Evolutionary conservation across 2,888 invertebrate species (phyloP), one percentile per base, ranked within the genome.

Genomic region (Apamea monoglypha): DNA sequence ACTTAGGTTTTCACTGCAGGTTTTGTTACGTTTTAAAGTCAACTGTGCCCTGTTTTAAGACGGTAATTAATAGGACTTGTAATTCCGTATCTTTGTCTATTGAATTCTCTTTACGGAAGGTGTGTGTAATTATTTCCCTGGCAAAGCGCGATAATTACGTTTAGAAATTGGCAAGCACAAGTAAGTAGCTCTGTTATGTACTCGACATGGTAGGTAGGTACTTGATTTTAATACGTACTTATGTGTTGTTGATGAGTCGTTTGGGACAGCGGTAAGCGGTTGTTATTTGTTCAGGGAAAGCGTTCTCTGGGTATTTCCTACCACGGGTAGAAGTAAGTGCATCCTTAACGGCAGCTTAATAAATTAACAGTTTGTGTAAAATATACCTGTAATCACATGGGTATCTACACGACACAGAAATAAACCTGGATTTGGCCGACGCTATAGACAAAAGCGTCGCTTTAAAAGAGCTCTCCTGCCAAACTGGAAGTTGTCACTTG

Each of bases 1-100:
- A 59, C n/a, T 72, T 47, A 50, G 59, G 14, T 81, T 81, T 81
- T 40, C 25, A 71, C 50, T 50, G 72, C 29, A 32, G 50, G 21
- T 6, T 73, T 29, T 44, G 7, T 71, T 25, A 47, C 8, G 70
- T 2, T 78, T 10, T 36, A 25, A 70, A 59, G 59, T 40, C 14
- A 25, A 40, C 40, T 25, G 14, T 4, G n/a, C 16, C 6, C 29
- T 14, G n/a, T n/a, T 74, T 53, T 59, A 29, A 69, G 36, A 21
- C 25, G 36, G 72, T 32, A 53, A 64, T 69, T 59, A 18, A 59
- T 40, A 29, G 40, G 36, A 63, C 36, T 10, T 32, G 50, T 25
- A 59, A 72, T 47, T 59, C n/a, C 36, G 44, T 50, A 64, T 44
- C 47, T 63, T 32, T 71, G 16, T 47, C 32, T 10, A 53, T 50